phyloP scores from a whole-genome alignment of 1,140 invertebrate genomes.

The Tribolium castaneum region DNA sequence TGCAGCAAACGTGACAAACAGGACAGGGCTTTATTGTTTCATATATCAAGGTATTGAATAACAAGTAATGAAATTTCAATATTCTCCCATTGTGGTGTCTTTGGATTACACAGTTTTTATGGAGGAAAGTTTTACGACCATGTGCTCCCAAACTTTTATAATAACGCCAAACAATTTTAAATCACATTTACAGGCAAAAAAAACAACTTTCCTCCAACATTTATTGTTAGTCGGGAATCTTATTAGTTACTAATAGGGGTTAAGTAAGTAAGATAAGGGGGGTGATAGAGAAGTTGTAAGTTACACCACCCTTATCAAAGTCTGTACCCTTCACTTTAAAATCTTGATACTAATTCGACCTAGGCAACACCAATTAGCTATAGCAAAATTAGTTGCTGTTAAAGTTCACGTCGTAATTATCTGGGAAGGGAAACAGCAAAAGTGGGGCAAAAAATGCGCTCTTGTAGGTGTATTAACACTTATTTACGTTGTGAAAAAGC shows the following conservation, averaged over 20 bases:
- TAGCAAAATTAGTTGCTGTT: not conserved
- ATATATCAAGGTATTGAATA: conserved; percentile 31
- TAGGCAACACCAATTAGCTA: not conserved
- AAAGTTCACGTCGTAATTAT: not conserved
- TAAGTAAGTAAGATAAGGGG: not conserved
- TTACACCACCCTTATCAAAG: conserved; percentile 2
- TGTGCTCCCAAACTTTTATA: conserved; percentile 1
- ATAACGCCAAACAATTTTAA: not conserved
- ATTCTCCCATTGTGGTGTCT: not conserved
- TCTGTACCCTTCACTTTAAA: not conserved
- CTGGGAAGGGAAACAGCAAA: not conserved
- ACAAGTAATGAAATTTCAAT: not conserved
- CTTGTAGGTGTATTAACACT: too few relatives aligned
- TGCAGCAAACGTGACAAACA: conserved; percentile 39
- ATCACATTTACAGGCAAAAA: not conserved
- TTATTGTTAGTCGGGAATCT: not conserved
- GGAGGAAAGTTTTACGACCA: not conserved
- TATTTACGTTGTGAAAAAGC: too few relatives aligned
- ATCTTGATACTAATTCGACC: conserved; percentile 19
- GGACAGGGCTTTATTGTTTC: conserved; percentile 3
- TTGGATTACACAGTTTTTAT: not conserved
- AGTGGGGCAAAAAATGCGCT: too few relatives aligned
- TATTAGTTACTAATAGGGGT: not conserved
- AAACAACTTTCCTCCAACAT: not conserved
- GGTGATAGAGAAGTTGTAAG: not conserved